Evolutionary conservation across 2,113 vertebrate genomes (phyloP), one percentile per base, ranked within the genome.

Genomic region (Aptenodytes forsteri): DNA sequence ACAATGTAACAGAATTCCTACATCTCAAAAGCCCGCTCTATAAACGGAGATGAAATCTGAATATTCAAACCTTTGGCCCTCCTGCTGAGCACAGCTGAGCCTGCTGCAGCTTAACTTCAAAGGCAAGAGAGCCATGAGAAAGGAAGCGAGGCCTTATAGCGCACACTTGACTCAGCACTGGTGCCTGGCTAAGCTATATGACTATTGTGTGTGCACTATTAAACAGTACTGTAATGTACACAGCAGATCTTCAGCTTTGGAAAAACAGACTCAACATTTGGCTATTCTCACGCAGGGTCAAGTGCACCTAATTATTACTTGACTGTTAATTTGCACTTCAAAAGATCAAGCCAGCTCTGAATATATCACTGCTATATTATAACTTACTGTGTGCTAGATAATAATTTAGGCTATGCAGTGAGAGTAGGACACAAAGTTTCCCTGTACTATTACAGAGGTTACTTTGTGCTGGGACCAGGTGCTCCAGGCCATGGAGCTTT

Each of bases 11-110:
- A 90, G 84, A 96, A 96, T 93, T 91, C 93, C 91, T 96, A 79
- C 95, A 91, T 96, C 89, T 96, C 73, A 93, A 94, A 96, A 93
- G 75, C 70, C 46, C 65, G 9, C 84, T 94, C 87, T 87, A 70
- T 83, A 96, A 96, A 96, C 96, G 91, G 87, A 91, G 87, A 96
- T 59, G 82, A 88, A 97, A 96, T 97, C 84, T 95, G 93, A 97
- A 97, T 97, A 97, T 96, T 95, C 96, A 96, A 52, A 42, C 84
- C 87, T 77, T 18, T 38, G 46, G 32, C 84, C 66, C 89, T 83
- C 96, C 94, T 59, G 87, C 93, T 77, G 94, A 93, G 95, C 87
- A 73, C 97, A 97, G 97, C 97, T 96, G 97, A 97, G 93, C 54
- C 47, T 67, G 97, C 96, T 91, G 95, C 83, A 92, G 94, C 93